Base-by-base conservation (phyloP, 2,797 vertebrate species). In the Onychomys torridus region DNA sequence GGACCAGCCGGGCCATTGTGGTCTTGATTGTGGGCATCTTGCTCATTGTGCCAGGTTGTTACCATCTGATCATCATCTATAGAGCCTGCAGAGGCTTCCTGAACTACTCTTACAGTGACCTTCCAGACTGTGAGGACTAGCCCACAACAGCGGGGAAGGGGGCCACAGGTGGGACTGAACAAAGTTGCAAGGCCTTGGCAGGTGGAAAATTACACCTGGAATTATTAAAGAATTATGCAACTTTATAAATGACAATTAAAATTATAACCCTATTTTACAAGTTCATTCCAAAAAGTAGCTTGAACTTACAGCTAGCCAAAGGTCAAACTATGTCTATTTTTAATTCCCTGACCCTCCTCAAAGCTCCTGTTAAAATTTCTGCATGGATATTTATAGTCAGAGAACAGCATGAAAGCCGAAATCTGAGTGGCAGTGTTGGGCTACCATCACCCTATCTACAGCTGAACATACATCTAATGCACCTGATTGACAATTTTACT, bases 61-160 rank as follows among this genome's bases (percentile, higher is more conserved):
- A 99, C 97, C 99, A 99, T 96, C 98, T 99, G 77, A 98, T 99
- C 67, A 99, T 99, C 77, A 99, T 99, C 8, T 99, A 99, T 98
- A 99, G 99, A 65, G 99, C 99, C 43, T 99, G 98, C 69, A 99
- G 98, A 94, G 99, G 99, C 96, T 99, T 99, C 98, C 98, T 98
- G 0, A 99, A 99, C 61, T 99, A 99, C 96, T 99, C 99, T 96
- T 99, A 99, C 0, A 99, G 99, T 0, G 99, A 99, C 95, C 99
- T 99, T 96, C 99, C 99, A 0, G 99, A 99, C 97, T 99, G 99
- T 46, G 99, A 55, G 84, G 84, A 99, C 94, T 99, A 98, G 99
- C 0, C 0, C 2, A 25, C 0, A 0, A 8, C 73, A n/a, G 17
- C 52, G 61, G 34, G 25, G 49, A 21, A 5, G 19, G 81, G n/a